Base-by-base conservation (phyloP, 2,888 invertebrate species). In the Phorcus lineatus region DNA sequence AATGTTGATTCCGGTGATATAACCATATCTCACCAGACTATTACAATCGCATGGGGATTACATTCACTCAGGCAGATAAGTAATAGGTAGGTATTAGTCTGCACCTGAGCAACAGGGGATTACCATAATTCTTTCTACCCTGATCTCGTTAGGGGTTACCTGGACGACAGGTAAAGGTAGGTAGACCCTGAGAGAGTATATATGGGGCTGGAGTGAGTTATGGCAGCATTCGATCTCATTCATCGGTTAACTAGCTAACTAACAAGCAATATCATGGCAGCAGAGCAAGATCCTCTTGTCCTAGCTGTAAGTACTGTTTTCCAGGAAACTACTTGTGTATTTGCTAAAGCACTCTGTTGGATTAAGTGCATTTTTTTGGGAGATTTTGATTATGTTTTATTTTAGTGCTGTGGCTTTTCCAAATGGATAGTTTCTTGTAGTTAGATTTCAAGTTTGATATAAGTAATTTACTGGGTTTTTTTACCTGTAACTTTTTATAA, bases 211-310 rank as follows among this genome's bases (percentile, higher is more conserved):
- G 62, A 16, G 24, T 62, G 28, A 16, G 28, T 62, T 62, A 62
- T 62, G 62, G 62, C 62, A 62, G 62, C 28, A 62, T 62, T 62
- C 62, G 62, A 62, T 62, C 62, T 28, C 62, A 62, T 9, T 62
- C 62, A 11, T 62, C 62, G 17, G 28, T 24, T 28, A 28, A 28
- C 28, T 62, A 62, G 13, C 47, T 47, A 47, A 47, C 47, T 47
- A 47, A 47, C 47, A 47, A 47, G 11, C 7, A 47, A 47, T 47
- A 57, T 28, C 62, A 62, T 62, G 62, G 62, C 62, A 62, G 62
- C 62, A 62, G 62, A 62, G 62, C 28, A 62, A 11, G 62, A 62
- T 62, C 62, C 22, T 62, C 62, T 62, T 24, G 62, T 62, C 62
- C 28, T 62, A 17, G 62, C 62, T 62, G 62, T 62, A 28, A 62